Evolutionary conservation across 2,888 invertebrate genomes (phyloP).

Genomic region (Mythimna lalbum): DNA sequence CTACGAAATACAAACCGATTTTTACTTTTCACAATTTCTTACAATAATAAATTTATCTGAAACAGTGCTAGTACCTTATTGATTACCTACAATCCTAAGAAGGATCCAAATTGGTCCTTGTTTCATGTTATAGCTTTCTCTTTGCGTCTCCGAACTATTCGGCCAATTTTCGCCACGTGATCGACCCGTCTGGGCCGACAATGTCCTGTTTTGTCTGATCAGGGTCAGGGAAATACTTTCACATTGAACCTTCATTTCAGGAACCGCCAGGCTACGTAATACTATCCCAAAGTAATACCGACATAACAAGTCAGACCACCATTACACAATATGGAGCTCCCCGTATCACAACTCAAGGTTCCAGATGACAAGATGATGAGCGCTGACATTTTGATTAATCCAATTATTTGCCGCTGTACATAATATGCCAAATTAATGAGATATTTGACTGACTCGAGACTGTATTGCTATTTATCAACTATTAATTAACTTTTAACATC

Average conservation of each 20-base stretch:
- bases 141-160: slow-evolving; percentile 30
- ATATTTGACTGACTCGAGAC: slow-evolving; percentile 62
- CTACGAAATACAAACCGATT: background rate
- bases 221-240: slow-evolving; percentile 56
- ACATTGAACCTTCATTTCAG: slow-evolving; percentile 47
- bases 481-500: slow-evolving; percentile 65
- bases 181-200: slow-evolving; percentile 55
- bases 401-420: slow-evolving; percentile 69
- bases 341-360: slow-evolving; percentile 51
- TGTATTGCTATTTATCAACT: slow-evolving; percentile 58
- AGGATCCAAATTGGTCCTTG: slow-evolving; percentile 38
- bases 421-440: slow-evolving; percentile 67
- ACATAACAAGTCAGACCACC: slow-evolving; percentile 49
- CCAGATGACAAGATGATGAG: slow-evolving; percentile 66
- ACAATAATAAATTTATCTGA: slow-evolving; percentile 14
- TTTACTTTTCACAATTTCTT: background rate
- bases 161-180: slow-evolving; percentile 58
- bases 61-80: background rate
- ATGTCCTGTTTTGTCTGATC: slow-evolving; percentile 54
- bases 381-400: slow-evolving; percentile 72
- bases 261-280: slow-evolving; percentile 37
- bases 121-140: slow-evolving; percentile 42
- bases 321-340: slow-evolving; percentile 54
- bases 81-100: slow-evolving; percentile 11
- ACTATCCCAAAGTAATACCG: slow-evolving; percentile 32